These are phyloP conservation scores for Zygothrica quintamaculata DNA, from an alignment of 2,888 invertebrate species.

Conservation along the genomic window DNA sequence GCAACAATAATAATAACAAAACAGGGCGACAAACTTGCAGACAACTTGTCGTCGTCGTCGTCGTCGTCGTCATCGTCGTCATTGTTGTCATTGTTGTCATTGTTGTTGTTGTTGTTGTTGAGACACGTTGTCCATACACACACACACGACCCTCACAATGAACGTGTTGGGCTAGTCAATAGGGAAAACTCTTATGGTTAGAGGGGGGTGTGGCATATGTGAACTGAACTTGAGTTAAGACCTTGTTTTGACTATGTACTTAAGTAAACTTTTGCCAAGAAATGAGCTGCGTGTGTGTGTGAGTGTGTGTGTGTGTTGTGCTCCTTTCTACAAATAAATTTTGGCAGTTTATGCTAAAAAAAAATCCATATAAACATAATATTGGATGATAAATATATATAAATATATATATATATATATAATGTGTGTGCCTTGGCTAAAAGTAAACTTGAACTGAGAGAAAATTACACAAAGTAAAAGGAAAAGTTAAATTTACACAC, in stretches of 20 bases:
- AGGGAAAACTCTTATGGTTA: background rate
- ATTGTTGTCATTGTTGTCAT: too few relatives aligned
- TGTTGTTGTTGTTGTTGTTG: conserved; percentile 14
- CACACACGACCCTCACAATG: too few relatives aligned
- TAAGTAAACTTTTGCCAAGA: conserved; percentile 13
- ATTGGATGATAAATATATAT: too few relatives aligned
- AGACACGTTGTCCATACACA: conserved; percentile 41
- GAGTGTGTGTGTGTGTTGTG: too few relatives aligned
- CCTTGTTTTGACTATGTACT: conserved; percentile 24
- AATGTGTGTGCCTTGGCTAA: too few relatives aligned
- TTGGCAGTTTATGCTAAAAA: background rate
- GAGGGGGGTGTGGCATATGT: conserved; percentile 1
- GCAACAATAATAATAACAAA: conserved; percentile 21
- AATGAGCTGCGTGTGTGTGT: too few relatives aligned
- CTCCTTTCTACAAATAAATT: background rate
- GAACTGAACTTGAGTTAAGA: conserved; percentile 18
- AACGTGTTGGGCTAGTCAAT: background rate
- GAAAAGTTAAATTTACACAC: too few relatives aligned
- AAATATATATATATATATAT: too few relatives aligned
- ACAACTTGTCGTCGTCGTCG: conserved; percentile 33
- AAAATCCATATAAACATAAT: too few relatives aligned
- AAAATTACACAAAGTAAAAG: too few relatives aligned
- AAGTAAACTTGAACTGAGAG: too few relatives aligned
- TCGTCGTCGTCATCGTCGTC: conserved; percentile 10
- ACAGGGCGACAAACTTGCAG: conserved; percentile 54